These are phyloP conservation scores for Carapus acus DNA, from an alignment of 2,797 vertebrate genomes.

Conservation along the genomic window DNA sequence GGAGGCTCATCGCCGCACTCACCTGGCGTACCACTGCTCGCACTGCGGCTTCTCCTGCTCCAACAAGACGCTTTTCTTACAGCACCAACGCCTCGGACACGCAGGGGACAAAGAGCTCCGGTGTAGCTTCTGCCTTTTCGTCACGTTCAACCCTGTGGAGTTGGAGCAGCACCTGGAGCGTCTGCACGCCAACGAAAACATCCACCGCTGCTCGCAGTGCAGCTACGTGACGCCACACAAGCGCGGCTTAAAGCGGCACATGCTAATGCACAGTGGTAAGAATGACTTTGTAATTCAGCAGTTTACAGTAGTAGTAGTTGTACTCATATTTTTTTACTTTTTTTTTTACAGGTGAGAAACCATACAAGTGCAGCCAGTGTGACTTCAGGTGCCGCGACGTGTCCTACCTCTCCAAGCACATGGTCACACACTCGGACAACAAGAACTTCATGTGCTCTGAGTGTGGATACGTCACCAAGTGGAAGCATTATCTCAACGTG, in stretches of 20 bases:
- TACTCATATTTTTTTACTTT: conserved; percentile 8
- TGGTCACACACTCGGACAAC: conserved; percentile 87
- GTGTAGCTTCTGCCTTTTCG: conserved; percentile 86
- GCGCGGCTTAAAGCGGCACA: conserved; percentile 88
- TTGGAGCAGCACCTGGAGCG: conserved; percentile 85
- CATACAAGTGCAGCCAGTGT: conserved; percentile 89
- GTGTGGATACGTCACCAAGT: conserved; percentile 96
- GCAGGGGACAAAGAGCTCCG: conserved; percentile 75
- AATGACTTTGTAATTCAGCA: too few species aligned
- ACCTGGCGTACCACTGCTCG: conserved; percentile 92
- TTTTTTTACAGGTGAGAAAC: conserved; percentile 82
- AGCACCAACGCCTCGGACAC: conserved; percentile 88
- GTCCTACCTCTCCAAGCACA: conserved; percentile 95
- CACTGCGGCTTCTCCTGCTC: conserved; percentile 92
- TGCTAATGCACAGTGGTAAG: conserved; percentile 89
- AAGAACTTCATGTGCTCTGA: conserved; percentile 98
- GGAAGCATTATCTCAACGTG: conserved; percentile 95
- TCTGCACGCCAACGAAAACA: conserved; percentile 93
- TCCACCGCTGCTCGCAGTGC: conserved; percentile 87
- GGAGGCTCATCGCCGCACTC: conserved; percentile 85
- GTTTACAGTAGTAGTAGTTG: too few species aligned
- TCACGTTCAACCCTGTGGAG: conserved; percentile 89
- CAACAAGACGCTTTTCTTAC: conserved; percentile 86
- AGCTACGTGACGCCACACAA: conserved; percentile 89
- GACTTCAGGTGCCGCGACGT: conserved; percentile 93